Conservation (phyloP, 2,113 vertebrate genomes). For the Pica pica region DNA sequence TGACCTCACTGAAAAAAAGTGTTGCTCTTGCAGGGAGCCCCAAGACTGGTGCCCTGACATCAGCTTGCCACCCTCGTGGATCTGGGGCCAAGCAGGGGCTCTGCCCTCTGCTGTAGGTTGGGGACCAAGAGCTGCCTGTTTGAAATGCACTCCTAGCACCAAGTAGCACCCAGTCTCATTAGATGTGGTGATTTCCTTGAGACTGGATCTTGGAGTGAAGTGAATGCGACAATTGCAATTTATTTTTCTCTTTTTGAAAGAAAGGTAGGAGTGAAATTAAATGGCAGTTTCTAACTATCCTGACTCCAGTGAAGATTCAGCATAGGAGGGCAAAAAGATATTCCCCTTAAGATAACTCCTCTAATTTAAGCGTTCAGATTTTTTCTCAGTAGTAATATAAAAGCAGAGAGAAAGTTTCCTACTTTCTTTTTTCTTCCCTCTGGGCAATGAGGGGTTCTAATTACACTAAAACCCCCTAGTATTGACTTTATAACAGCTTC, state of each 20-base stretch:
- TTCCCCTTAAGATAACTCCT: not conserved
- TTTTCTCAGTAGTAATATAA: conserved; percentile 7
- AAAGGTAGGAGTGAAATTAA: not conserved
- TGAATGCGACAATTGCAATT: not conserved
- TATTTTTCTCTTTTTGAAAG: not conserved
- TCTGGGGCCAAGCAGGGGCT: accelerated
- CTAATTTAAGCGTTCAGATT: not conserved
- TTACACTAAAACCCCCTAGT: not conserved
- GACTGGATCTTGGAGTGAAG: not conserved
- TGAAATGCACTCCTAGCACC: not conserved
- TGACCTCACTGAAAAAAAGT: not conserved
- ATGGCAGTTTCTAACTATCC: not conserved
- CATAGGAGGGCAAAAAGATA: not conserved
- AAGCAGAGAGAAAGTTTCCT: not conserved
- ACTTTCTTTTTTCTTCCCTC: not conserved
- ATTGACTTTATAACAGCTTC: conserved; percentile 18
- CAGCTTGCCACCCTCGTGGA: accelerated
- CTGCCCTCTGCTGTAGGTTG: not conserved
- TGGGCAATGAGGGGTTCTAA: not conserved
- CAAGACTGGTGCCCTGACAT: not conserved
- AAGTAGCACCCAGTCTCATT: not conserved
- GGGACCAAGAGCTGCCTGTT: not conserved
- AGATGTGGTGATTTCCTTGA: not conserved
- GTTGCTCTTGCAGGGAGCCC: not conserved
- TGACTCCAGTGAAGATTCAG: not conserved